Base-by-base conservation (phyloP, 2,113 vertebrate genomes). In the Marcusenius ussheri region DNA sequence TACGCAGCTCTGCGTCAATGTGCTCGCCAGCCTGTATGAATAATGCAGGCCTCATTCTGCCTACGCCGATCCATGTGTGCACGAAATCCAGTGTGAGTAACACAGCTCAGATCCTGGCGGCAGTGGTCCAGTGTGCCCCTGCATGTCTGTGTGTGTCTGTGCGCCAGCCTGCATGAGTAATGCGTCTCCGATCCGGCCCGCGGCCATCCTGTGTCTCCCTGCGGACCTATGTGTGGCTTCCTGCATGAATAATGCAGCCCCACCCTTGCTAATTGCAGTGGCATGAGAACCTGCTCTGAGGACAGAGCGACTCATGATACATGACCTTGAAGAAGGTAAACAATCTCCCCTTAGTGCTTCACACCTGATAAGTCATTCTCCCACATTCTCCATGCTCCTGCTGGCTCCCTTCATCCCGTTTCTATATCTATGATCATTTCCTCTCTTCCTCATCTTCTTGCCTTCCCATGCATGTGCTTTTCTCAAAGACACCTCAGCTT, bases 281-380 rank as follows among this genome's bases (percentile, higher is more conserved):
- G 35, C 35, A 19, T 17, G 35, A 80, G 74, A 42, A 5, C 35
- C 35, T n/a, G 45, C 4, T n/a, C 83, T 49, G 10, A 86, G 83
- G n/a, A 50, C 45, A 86, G 39, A 85, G 21, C 13, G 83, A 50
- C 83, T 47, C n/a, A 15, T 45, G 83, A 50, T 31, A 46, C 3
- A 3, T 50, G 83, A 86, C 83, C 83, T 86, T 86, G 83, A 50
- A 15, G 83, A 86, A 86, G 83, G 83, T 86, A 50, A 86, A 8
- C 46, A 15, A 3, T 49, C 46, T 86, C 83, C 24, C 39, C 83
- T 19, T 49, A n/a, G 9, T 27, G 45, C 45, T 24, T 49, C 83
- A 46, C 10, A 24, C 83, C 46, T 8, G 39, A 46, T 84, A 21
- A 11, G 24, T 11, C 21, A 13, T n/a, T 24, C 46, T 31, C 83